A percentile compares a stretch with the other conserved stretches of the same genome.
Evolutionary conservation across 1,140 invertebrate genomes (phyloP).

Genomic region (Hyles euphorbiae): DNA sequence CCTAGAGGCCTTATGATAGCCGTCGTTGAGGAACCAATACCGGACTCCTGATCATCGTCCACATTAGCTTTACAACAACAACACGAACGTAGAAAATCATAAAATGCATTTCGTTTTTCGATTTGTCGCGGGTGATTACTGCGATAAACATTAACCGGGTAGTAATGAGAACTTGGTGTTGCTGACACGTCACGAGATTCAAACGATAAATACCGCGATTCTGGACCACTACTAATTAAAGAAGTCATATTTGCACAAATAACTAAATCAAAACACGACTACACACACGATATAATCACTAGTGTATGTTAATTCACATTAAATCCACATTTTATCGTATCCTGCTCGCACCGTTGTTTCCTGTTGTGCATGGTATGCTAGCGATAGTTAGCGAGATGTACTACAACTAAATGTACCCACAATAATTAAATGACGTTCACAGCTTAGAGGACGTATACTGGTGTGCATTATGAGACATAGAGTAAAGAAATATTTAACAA

Average conservation of each 20-base stretch:
- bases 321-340: constrained; percentile 62
- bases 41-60: constrained; percentile 31
- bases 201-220: constrained; percentile 39
- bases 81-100: constrained; percentile 33
- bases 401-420: constrained; percentile 20
- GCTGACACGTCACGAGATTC: constrained; percentile 28
- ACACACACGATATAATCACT: constrained; percentile 18
- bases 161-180: constrained; percentile 27
- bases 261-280: constrained; percentile 33
- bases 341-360: constrained; percentile 52
- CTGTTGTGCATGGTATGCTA: constrained; percentile 37
- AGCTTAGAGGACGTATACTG: background rate
- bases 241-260: constrained; percentile 36
- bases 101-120: constrained; percentile 27
- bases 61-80: constrained; percentile 36
- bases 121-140: constrained; percentile 21
- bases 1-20: constrained; percentile 43
- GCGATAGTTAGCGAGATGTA: constrained; percentile 30
- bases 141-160: constrained; percentile 51
- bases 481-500: background rate
- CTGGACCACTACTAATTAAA: constrained; percentile 26
- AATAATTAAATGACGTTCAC: constrained; percentile 4
- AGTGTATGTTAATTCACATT: constrained; percentile 36
- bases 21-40: constrained; percentile 42
- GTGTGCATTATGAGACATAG: background rate